phyloP scores from a whole-genome alignment of 2,888 invertebrate genomes.

The Tenodera sinensis region DNA sequence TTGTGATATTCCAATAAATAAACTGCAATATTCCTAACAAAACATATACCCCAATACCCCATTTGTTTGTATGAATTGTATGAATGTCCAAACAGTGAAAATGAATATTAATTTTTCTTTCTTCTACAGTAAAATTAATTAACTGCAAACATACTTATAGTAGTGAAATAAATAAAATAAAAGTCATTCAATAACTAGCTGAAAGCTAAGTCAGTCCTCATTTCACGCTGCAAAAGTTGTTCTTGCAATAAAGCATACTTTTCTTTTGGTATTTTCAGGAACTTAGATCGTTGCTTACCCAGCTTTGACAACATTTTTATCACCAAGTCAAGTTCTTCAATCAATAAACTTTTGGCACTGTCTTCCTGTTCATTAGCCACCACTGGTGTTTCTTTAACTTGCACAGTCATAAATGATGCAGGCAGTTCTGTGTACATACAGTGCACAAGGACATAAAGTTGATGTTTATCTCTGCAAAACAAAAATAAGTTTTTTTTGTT shows the following conservation, averaged over 20 bases:
- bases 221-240: background rate
- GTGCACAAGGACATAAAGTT: background rate
- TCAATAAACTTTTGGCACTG: background rate
- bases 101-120: too few species aligned
- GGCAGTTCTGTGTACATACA: background rate
- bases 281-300: background rate
- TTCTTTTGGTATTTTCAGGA: background rate
- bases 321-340: background rate
- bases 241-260: background rate
- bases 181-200: background rate
- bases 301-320: background rate
- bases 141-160: too few species aligned
- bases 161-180: too few species aligned
- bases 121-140: too few species aligned
- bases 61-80: too few species aligned
- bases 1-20: too few species aligned
- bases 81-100: too few species aligned
- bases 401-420: background rate
- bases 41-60: too few species aligned
- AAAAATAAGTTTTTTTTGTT: too few species aligned
- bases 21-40: too few species aligned
- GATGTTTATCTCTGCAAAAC: background rate
- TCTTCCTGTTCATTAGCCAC: background rate
- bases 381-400: background rate
- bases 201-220: background rate